Evolutionary conservation across 2,113 vertebrate genomes (phyloP).

Genomic region (Motacilla alba): DNA sequence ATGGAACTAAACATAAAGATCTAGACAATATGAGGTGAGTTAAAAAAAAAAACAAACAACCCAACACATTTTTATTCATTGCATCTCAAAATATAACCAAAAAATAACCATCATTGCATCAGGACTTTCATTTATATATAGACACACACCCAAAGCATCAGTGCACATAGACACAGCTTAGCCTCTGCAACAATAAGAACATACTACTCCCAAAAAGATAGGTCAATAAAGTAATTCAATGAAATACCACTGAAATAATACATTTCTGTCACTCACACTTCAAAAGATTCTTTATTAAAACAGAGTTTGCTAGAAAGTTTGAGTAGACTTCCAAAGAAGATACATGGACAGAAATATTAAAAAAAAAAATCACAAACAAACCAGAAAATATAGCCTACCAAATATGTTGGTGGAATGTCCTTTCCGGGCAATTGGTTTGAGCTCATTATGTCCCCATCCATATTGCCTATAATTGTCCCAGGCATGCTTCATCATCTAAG

Average conservation of each 20-base stretch:
- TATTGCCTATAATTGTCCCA: constrained; percentile 97
- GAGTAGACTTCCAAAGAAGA: background rate
- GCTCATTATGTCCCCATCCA: constrained; percentile 98
- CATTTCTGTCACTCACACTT: background rate
- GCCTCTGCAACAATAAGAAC: background rate
- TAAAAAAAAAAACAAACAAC: background rate
- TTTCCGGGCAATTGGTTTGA: constrained; percentile 97
- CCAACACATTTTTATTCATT: background rate
- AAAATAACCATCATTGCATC: background rate
- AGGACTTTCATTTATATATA: background rate
- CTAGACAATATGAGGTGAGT: background rate
- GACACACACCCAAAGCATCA: background rate
- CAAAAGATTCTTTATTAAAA: background rate
- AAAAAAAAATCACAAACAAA: background rate
- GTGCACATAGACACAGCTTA: background rate
- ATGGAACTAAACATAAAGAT: background rate
- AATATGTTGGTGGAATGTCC: constrained; percentile 99
- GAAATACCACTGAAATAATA: background rate
- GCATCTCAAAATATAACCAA: background rate
- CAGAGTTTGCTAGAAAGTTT: background rate
- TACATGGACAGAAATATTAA: background rate
- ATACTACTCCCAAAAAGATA: background rate
- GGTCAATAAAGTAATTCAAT: background rate
- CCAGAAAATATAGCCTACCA: constrained; percentile 78
- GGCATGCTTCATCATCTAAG: constrained; percentile 98